Percentiles rank a stretch among this genome's conserved stretches.
phyloP scores from a whole-genome alignment of 2,113 vertebrate species.

The Cercopithecus mona region DNA sequence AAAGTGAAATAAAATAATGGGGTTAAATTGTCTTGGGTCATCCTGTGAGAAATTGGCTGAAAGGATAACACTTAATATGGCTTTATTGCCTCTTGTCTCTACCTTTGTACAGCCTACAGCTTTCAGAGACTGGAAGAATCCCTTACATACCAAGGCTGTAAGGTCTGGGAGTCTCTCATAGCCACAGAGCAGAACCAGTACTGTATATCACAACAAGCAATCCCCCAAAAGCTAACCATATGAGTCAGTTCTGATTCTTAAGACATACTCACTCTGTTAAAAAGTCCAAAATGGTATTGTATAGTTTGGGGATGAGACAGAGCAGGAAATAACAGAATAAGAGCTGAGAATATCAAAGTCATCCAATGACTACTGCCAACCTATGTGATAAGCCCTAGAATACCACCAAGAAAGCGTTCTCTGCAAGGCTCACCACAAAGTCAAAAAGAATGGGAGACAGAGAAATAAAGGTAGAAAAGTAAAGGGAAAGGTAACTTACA shows the following conservation, averaged over 20 bases:
- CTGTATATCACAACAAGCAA: not conserved
- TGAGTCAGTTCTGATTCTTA: not conserved
- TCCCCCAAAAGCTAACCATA: not conserved
- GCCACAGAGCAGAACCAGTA: not conserved
- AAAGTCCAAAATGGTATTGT: not conserved
- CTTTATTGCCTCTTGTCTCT: not conserved
- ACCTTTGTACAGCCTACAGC: not conserved
- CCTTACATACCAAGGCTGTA: not conserved
- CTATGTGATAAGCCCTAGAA: not conserved
- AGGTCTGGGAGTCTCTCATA: not conserved
- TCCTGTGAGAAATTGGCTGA: not conserved
- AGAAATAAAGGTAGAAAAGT: not conserved
- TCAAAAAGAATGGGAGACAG: not conserved
- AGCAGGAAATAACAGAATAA: not conserved
- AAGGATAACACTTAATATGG: not conserved
- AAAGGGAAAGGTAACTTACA: constrained; percentile 67
- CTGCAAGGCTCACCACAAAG: not conserved
- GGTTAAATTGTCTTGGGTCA: not conserved
- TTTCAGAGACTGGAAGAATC: not conserved
- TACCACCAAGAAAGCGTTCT: not conserved
- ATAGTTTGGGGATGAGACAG: not conserved
- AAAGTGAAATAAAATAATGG: not conserved
- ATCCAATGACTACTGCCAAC: not conserved
- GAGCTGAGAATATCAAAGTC: not conserved
- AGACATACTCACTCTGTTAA: not conserved